These are phyloP conservation scores for Achlya flavicornis DNA, from an alignment of 2,888 invertebrate species.

Conservation along the genomic window DNA sequence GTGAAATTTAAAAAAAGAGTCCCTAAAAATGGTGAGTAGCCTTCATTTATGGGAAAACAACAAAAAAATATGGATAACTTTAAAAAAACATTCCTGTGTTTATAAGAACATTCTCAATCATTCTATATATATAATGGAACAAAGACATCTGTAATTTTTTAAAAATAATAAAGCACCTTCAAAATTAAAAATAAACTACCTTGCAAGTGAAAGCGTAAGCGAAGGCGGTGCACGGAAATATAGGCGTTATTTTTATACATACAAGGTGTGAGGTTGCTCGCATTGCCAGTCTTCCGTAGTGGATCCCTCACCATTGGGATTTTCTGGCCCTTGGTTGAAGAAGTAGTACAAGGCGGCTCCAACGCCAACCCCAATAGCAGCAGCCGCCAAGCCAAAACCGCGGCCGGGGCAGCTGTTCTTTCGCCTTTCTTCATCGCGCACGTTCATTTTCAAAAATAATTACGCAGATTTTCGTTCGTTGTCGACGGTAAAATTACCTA, in stretches of 20 bases:
- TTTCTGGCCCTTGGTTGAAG: slow-evolving; percentile 64
- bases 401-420: slow-evolving; percentile 65
- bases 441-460: slow-evolving; percentile 58
- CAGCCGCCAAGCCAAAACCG: slow-evolving; percentile 70
- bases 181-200: slow-evolving; percentile 13
- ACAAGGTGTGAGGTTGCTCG: slow-evolving; percentile 56
- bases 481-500: slow-evolving; percentile 25
- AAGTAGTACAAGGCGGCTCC: slow-evolving; percentile 76
- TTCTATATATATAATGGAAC: slow-evolving; percentile 19
- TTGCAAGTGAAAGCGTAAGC: slow-evolving; percentile 21
- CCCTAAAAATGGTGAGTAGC: too few species aligned
- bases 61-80: too few species aligned
- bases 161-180: not conserved
- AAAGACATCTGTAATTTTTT: slow-evolving; percentile 20
- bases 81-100: too few species aligned
- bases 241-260: slow-evolving; percentile 36
- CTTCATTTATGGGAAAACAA: too few species aligned
- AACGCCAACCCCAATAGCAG: slow-evolving; percentile 74
- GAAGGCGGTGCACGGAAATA: slow-evolving; percentile 19
- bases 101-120: not conserved
- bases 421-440: slow-evolving; percentile 64
- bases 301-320: slow-evolving; percentile 59
- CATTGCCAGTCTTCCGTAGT: slow-evolving; percentile 57
- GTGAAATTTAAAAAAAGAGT: not conserved
- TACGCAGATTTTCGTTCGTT: slow-evolving; percentile 20